Base-by-base conservation (phyloP, 2,888 invertebrate genomes). In the Brenthis ino region DNA sequence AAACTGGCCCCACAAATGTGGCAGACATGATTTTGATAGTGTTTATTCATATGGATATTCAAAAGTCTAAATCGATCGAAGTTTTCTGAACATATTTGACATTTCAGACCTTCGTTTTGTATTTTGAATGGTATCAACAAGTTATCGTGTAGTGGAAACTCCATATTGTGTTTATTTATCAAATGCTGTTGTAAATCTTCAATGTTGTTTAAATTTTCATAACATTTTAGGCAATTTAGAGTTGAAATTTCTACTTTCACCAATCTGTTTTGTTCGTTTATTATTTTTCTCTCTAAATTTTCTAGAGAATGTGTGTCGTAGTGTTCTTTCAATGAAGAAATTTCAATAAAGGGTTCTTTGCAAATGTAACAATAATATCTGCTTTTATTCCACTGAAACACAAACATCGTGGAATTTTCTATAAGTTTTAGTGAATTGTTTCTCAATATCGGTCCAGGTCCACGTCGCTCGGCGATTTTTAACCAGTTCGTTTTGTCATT, bases 341-440 rank as follows among this genome's bases (percentile, higher is more conserved):
- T 81, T 57, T 89, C 85, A 0, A 83, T 79, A 65, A 88, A 91
- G 0, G 89, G 86, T 69, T 86, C 81, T n/a, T 85, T 86, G 73
- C 92, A 93, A 65, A 87, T 86, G 64, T 89, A 91, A 56, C 92
- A 92, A 3, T 85, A 72, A 65, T 89, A 93, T 5, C 86, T 73
- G 54, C 91, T 90, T 47, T 86, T 88, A 70, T 91, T 84, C 88
- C 88, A 92, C 72, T 91, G 91, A 54, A 93, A 93, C 0, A 88
- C 85, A 64, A 88, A 85, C 43, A 88, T 77, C 0, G 87, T 89
- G 0, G 91, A 91, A 68, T 89, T 85, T 0, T 80, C 81, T 0
- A 93, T 77, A 0, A 93, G 95, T 82, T 96, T 96, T 1, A 92
- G 67, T 0, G 92, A 87, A 71, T 88, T 89, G 20, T 87, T 84